Percentiles rank a stretch among this genome's conserved stretches.
These are phyloP conservation scores for Ochropleura leucogaster DNA, from an alignment of 2,888 invertebrate genomes.

Conservation along the genomic window DNA sequence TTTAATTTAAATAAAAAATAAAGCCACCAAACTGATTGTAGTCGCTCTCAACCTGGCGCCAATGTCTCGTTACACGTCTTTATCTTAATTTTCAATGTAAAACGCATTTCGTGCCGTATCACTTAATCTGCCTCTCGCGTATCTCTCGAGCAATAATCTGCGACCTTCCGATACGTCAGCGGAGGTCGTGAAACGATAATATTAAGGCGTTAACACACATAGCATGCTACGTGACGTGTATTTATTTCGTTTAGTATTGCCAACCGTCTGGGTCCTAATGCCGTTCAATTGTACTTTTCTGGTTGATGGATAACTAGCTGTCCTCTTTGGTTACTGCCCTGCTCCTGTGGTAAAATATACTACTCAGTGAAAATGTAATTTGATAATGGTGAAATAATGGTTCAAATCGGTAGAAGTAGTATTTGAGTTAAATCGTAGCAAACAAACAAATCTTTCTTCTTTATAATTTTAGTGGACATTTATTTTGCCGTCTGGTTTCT, in stretches of 20 bases:
- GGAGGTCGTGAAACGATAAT: constrained; percentile 40
- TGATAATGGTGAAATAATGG: no score
- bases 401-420: no score
- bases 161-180: constrained; percentile 42
- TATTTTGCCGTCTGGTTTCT: neutral
- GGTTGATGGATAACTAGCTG: neutral
- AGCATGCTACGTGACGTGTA: neutral
- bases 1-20: no score
- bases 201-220: neutral
- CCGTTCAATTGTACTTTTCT: neutral
- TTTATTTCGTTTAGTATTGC: neutral
- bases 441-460: no score
- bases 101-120: constrained; percentile 24
- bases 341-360: no score
- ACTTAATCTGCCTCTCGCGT: constrained; percentile 23
- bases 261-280: neutral
- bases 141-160: constrained; percentile 38
- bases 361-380: no score
- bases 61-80: neutral
- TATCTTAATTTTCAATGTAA: constrained; percentile 25
- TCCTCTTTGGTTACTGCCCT: no score
- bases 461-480: no score
- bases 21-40: neutral
- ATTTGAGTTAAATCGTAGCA: no score
- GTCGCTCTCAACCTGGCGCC: neutral